Evolutionary conservation across 2,888 invertebrate species (phyloP), one percentile per base, ranked within the genome.

Genomic region (Tricholauxania praeusta): DNA sequence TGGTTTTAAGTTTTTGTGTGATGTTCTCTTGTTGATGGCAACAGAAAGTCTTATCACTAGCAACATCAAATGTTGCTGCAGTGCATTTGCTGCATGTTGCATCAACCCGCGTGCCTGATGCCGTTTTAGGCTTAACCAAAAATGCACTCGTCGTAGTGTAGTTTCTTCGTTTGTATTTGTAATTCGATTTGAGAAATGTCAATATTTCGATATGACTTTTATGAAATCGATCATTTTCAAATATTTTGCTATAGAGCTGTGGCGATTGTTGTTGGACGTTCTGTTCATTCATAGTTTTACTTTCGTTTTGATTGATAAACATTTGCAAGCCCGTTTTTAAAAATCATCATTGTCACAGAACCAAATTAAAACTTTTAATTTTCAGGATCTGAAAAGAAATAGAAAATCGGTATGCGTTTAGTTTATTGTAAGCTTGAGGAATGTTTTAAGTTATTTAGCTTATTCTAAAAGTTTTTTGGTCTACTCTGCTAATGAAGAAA

Each of bases 91-190:
- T 39, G 39, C 7, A 10, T 39, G 39, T 39, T 39, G 7, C 39
- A 39, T 10, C 39, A 39, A 39, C 5, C 8, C 10, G 39, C 10
- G 39, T 39, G 39, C 39, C 8, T 39, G 2, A 7, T 7, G 6
- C 10, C 60, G 14, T 52, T 52, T 28, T 12, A 17, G 48, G 28
- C 15, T 48, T 57, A 39, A 59, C 73, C 75, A 74, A 72, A 75
- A 72, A 72, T 72, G 19, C 47, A 51, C 51, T 12, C 19, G 47
- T n/a, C 6, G 17, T 53, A 1, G 77, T 8, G 48, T 72, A 39
- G 14, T 74, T 74, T 87, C 87, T 87, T 80, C 87, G 84, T 77
- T 87, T 87, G 81, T 87, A 87, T 80, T 87, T 87, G 82, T 86
- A 87, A 79, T 87, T 87, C 76, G 86, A 86, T 82, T 86, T 86